Evolutionary conservation across 2,113 vertebrate species (phyloP).

Genomic region (Chaetorhynchus papuensis): DNA sequence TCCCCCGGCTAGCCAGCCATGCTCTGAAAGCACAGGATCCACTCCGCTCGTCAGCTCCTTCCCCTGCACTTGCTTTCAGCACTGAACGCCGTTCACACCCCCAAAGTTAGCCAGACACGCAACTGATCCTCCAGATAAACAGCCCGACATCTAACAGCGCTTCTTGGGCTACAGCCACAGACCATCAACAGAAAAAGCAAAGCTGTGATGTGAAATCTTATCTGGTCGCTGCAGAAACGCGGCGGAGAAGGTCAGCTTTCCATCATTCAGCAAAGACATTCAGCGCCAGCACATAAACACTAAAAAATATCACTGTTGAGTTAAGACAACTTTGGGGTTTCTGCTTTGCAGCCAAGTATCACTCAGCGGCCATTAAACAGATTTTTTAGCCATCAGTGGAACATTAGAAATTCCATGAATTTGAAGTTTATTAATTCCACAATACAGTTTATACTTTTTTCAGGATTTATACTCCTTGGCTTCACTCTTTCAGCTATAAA

Average conservation of each 20-base stretch:
- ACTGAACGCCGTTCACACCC: neutral
- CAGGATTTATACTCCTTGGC: slow-evolving; percentile 67
- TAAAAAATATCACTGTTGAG: slow-evolving; percentile 56
- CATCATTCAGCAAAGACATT: slow-evolving; percentile 50
- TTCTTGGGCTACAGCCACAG: neutral
- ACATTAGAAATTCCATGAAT: slow-evolving; percentile 70
- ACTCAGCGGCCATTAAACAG: slow-evolving; percentile 62
- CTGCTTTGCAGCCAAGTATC: slow-evolving; percentile 62
- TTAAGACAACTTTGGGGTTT: slow-evolving; percentile 61
- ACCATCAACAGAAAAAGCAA: slow-evolving; percentile 10
- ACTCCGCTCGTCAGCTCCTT: neutral
- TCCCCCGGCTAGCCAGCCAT: neutral
- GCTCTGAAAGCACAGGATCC: neutral
- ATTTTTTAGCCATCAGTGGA: slow-evolving; percentile 68
- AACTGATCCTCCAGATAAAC: slow-evolving; percentile 27
- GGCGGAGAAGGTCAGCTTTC: slow-evolving; percentile 35
- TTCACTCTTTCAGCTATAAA: slow-evolving; percentile 58
- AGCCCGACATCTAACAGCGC: neutral
- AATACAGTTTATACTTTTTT: slow-evolving; percentile 62
- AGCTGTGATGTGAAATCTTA: slow-evolving; percentile 60
- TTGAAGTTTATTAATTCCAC: slow-evolving; percentile 69
- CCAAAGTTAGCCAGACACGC: neutral
- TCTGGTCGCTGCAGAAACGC: slow-evolving; percentile 52
- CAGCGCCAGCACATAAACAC: slow-evolving; percentile 30
- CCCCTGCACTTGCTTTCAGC: neutral